Conservation (phyloP, 2,797 vertebrate species). For the Megaceryle alcyon region DNA sequence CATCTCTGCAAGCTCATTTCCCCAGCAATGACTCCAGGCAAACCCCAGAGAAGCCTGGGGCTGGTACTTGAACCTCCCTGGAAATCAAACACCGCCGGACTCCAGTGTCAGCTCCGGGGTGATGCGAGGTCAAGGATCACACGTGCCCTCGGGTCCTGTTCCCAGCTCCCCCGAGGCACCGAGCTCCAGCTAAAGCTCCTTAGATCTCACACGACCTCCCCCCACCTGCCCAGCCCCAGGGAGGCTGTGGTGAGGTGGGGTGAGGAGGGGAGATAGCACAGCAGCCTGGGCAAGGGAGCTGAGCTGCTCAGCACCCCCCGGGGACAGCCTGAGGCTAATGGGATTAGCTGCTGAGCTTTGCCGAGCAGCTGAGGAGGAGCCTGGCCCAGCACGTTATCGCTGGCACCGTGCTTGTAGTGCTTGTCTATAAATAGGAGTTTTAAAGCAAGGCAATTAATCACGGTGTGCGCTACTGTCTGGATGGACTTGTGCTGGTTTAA, state of each 20-base stretch:
- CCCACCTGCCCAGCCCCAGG: rapidly evolving
- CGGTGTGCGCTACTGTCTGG: neutral
- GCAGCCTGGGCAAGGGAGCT: neutral
- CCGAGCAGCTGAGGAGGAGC: neutral
- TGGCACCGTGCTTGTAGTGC: neutral
- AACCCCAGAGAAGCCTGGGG: neutral
- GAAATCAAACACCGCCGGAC: neutral
- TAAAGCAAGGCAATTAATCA: slow-evolving; percentile 54
- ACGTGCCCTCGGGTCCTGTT: neutral
- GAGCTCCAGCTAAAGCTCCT: rapidly evolving
- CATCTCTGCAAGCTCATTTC: neutral
- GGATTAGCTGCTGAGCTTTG: neutral
- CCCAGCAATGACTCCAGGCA: rapidly evolving
- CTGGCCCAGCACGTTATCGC: neutral
- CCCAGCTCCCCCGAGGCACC: rapidly evolving
- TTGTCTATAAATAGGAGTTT: slow-evolving; percentile 54
- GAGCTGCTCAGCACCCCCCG: neutral
- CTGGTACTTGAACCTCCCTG: neutral
- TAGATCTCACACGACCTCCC: too few species aligned
- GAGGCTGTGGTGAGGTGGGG: neutral
- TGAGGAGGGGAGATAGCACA: neutral
- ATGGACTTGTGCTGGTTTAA: neutral
- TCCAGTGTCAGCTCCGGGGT: neutral
- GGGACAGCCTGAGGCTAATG: neutral
- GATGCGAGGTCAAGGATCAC: neutral